Evolutionary conservation across 1,140 invertebrate species (phyloP), one percentile per base, ranked within the genome.

Genomic region (Drosophila arizonae): DNA sequence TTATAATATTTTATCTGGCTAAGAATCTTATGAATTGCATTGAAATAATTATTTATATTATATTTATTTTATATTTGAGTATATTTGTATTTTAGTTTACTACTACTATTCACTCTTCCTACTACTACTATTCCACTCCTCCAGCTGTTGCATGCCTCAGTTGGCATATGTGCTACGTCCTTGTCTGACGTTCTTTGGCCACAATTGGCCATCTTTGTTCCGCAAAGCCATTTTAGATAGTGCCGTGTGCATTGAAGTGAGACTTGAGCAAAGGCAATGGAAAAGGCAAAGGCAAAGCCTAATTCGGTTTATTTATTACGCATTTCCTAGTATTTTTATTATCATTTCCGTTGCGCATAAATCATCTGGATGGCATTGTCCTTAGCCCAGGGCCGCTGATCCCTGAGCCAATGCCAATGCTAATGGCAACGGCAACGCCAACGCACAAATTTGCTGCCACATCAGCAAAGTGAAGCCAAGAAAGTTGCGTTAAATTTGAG

Each of bases 221-320:
- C 52, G 9, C 45, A n/a, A 26, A 67, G 52, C 46, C 62, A 72
- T 54, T 21, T 67, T 60, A 1, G 15, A 55, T 17, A 17, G 28
- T 46, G 50, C 36, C 21, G 55, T 64, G 70, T 80, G 77, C 70
- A 86, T 55, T 64, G 78, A 78, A 52, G 78, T 72, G 71, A 39
- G 75, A 77, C 70, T 63, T 62, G 60, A 74, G 55, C 63, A 48
- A 55, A 64, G 62, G 45, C 72, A 73, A 45, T 1, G 33, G 55
- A 60, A 51, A 60, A 61, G 66, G 36, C 72, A 73, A 46, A 4
- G 28, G 67, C 65, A 46, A 76, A 71, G 57, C 72, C 71, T 86
- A 86, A 86, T 86, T 87, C 84, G 79, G 48, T 86, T 86, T 86
- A 86, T 86, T 86, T 86, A 86, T 86, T 86, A 86, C 79, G 82